Base-by-base conservation (phyloP, 2,888 invertebrate genomes). In the Phorcus lineatus region DNA sequence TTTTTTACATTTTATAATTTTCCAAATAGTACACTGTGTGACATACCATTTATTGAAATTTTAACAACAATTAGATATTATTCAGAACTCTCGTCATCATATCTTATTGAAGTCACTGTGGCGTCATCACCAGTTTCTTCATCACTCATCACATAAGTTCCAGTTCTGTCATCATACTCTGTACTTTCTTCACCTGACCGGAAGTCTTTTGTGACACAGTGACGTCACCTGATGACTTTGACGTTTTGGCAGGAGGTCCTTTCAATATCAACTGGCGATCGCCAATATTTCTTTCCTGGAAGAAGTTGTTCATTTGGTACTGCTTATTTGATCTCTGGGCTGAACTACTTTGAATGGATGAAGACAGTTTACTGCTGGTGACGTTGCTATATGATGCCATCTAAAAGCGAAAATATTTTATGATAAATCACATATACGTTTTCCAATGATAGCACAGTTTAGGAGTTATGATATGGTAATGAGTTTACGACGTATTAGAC, bases 121-220 rank as follows among this genome's bases (percentile, higher is more conserved):
- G n/a, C n/a, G n/a, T n/a, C n/a, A n/a, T n/a, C n/a, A n/a, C n/a
- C n/a, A n/a, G n/a, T n/a, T n/a, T 47, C 13, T 47, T 47, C 47
- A 47, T 47, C 47, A 13, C 47, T 47, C 47, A 13, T 62, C 62
- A 62, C 62, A 62, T 62, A 7, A 62, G 62, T 62, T 62, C 62
- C 62, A 62, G 24, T 28, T 62, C 62, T 62, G 62, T 62, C 62
- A 62, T 62, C 62, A 62, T 62, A 17, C 24, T 62, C 62, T 62
- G 24, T 17, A 62, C 62, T 13, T 62, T 62, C 62, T 62, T 62
- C 17, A 62, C 28, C 62, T 62, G 62, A 13, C 62, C 62, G 62
- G 62, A 28, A 24, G 62, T 16, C 11, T 24, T 62, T 7, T 24
- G 24, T 3, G 62, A 17, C 62, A 17, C 28, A 62, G 47, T 13